Evolutionary conservation across 2,113 vertebrate species (phyloP).

Genomic region (Syngnathus scovelli): DNA sequence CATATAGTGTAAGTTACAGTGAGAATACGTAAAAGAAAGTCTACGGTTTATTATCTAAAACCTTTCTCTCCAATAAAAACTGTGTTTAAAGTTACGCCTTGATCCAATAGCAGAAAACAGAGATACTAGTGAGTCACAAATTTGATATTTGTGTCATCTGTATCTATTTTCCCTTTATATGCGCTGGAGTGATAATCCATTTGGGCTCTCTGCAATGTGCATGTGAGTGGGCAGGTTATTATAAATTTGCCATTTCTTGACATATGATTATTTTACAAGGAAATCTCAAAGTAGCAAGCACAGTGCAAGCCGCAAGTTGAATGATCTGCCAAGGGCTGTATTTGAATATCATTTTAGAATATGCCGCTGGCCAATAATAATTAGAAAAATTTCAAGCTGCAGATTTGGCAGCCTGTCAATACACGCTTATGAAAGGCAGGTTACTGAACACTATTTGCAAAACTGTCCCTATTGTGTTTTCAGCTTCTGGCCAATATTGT

Average conservation of each 20-base stretch:
- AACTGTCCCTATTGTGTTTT: neutral
- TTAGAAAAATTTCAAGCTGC: neutral
- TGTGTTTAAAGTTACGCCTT: too few relatives aligned
- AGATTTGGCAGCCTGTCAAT: neutral
- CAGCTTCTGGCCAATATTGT: slow-evolving; percentile 87
- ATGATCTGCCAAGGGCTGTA: neutral
- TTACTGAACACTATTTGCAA: neutral
- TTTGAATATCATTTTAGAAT: neutral
- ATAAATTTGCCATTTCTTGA: neutral
- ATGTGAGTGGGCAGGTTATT: neutral
- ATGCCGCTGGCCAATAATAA: neutral
- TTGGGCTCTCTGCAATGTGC: neutral
- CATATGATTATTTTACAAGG: neutral
- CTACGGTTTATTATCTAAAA: too few relatives aligned
- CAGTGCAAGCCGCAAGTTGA: neutral
- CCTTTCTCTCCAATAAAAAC: too few relatives aligned
- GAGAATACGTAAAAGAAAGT: too few relatives aligned
- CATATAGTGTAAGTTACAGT: too few relatives aligned
- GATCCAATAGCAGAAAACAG: too few relatives aligned
- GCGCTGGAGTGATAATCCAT: too few relatives aligned
- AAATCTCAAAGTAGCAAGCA: neutral
- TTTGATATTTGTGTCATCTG: too few relatives aligned
- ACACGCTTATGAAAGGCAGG: neutral
- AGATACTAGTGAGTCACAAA: too few relatives aligned
- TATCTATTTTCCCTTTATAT: too few relatives aligned